These are phyloP conservation scores for Platycheirus albimanus DNA, from an alignment of 2,888 invertebrate species.

Conservation along the genomic window DNA sequence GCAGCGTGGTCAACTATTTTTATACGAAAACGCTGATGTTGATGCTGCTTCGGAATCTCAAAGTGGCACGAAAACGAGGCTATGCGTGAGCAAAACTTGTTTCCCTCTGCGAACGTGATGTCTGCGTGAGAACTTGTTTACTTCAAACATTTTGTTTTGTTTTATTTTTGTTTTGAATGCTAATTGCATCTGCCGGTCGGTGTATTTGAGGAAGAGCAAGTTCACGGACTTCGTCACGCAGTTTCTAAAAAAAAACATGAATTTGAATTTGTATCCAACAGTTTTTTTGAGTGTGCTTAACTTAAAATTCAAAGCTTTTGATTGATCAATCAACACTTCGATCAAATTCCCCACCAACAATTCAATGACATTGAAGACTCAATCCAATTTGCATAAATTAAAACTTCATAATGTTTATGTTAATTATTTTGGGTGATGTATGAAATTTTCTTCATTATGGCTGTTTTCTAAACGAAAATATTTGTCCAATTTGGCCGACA, in stretches of 20 bases:
- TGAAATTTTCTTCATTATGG: conserved; percentile 4
- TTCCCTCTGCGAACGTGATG: conserved; percentile 7
- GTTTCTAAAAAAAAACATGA: not conserved
- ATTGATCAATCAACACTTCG: not conserved
- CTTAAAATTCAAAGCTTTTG: not conserved
- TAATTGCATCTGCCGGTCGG: conserved; percentile 16
- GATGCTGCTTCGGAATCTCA: not conserved
- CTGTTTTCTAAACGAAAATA: not conserved
- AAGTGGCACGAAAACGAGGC: not conserved
- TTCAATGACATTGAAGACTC: conserved; percentile 6
- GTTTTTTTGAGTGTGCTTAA: too few species aligned
- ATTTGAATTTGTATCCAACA: too few species aligned
- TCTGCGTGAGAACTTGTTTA: conserved; percentile 49
- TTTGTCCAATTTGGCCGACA: not conserved
- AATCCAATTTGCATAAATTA: not conserved
- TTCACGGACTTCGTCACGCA: conserved; percentile 41
- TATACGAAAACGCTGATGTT: not conserved
- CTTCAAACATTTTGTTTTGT: not conserved
- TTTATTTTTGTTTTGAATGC: conserved; percentile 9
- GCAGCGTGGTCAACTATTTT: not conserved
- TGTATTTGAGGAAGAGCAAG: conserved; percentile 41
- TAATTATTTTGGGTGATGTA: not conserved
- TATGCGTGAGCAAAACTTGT: conserved; percentile 24
- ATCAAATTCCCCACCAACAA: not conserved
- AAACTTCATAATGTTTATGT: conserved; percentile 9